phyloP scores from a whole-genome alignment of 2,888 invertebrate species.

The Vesta saturnalis region DNA sequence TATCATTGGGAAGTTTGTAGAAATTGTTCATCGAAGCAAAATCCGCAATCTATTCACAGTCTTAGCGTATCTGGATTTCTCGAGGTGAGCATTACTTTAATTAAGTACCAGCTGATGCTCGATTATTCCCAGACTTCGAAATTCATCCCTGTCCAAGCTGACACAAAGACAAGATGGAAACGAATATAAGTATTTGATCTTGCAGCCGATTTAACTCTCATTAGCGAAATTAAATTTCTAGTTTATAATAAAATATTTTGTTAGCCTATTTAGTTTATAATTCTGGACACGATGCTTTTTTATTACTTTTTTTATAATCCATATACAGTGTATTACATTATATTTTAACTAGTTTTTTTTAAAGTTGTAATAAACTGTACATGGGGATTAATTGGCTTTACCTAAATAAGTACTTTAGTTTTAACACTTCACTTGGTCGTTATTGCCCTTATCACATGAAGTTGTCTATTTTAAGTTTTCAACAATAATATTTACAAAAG shows the following conservation, averaged over 20 bases:
- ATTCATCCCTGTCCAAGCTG: conserved; percentile 49
- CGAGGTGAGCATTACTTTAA: conserved; percentile 58
- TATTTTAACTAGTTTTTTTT: conserved; percentile 17
- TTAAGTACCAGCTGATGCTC: conserved; percentile 59
- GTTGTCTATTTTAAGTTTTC: conserved; percentile 43
- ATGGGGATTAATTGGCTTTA: conserved; percentile 15
- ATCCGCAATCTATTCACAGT: conserved; percentile 38
- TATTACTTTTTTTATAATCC: conserved; percentile 15
- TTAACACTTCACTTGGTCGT: conserved; percentile 56
- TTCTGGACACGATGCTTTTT: conserved; percentile 34
- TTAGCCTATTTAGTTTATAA: conserved; percentile 37
- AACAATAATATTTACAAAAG: conserved; percentile 38
- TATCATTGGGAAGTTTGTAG: conserved; percentile 12
- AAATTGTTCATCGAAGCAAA: conserved; percentile 25
- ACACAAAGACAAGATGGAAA: conserved; percentile 54
- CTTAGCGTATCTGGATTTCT: conserved; percentile 40
- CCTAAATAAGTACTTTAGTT: conserved; percentile 22
- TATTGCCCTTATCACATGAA: conserved; percentile 59
- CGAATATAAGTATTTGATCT: conserved; percentile 52
- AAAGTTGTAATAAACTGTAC: conserved; percentile 15
- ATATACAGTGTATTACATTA: conserved; percentile 24
- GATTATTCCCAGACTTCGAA: conserved; percentile 56
- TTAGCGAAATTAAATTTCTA: conserved; percentile 42
- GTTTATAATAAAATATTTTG: conserved; percentile 39
- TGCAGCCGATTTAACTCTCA: conserved; percentile 44